These are phyloP conservation scores for Celastrina argiolus DNA, from an alignment of 2,888 invertebrate species.

Conservation along the genomic window DNA sequence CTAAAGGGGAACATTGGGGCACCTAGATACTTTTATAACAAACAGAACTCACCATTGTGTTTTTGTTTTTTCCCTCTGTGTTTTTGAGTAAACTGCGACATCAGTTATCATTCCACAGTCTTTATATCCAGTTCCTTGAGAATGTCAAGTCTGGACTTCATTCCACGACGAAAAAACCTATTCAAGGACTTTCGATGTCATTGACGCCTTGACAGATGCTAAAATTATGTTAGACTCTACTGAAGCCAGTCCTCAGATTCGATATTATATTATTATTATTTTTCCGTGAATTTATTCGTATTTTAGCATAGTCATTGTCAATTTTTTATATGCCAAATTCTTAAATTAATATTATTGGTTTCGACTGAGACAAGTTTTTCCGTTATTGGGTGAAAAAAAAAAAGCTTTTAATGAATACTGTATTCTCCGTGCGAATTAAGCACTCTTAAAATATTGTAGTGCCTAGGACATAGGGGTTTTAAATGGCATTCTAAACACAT, in stretches of 20 bases:
- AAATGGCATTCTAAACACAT: too few relatives aligned
- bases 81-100: conserved; percentile 55
- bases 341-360: too few relatives aligned
- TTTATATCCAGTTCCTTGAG: conserved; percentile 71
- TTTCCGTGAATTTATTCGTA: too few relatives aligned
- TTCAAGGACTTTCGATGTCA: conserved; percentile 55
- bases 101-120: conserved; percentile 53
- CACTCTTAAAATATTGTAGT: too few relatives aligned
- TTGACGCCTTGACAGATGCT: conserved; percentile 50
- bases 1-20: not conserved
- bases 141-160: conserved; percentile 71
- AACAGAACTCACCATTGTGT: conserved; percentile 58
- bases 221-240: conserved; percentile 52
- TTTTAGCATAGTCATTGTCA: too few relatives aligned
- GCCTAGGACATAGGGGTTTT: too few relatives aligned
- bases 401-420: too few relatives aligned
- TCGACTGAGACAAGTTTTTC: too few relatives aligned
- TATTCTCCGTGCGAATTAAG: too few relatives aligned
- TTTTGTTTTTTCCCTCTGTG: conserved; percentile 51
- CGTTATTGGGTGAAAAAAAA: too few relatives aligned
- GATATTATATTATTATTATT: not conserved
- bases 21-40: not conserved
- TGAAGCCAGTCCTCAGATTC: not conserved
- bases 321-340: too few relatives aligned
- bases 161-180: conserved; percentile 60